A percentile compares a stretch with the other conserved stretches of the same genome.
These are phyloP conservation scores for Ornithorhynchus anatinus DNA, from an alignment of 2,113 vertebrate species.

Conservation along the genomic window DNA sequence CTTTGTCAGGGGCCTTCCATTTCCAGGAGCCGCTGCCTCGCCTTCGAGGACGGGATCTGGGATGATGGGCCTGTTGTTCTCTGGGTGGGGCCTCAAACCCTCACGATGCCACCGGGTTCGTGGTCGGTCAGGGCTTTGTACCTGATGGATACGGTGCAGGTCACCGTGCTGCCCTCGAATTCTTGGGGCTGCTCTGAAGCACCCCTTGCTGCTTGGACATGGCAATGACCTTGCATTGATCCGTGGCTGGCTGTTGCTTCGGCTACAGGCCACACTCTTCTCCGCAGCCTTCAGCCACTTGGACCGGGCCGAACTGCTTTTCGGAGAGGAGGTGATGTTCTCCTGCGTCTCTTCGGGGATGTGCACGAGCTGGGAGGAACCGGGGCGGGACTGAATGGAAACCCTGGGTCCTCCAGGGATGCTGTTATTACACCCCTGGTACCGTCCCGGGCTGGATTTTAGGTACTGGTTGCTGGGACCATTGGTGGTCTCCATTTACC, in stretches of 20 bases:
- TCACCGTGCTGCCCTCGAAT: conserved; percentile 81
- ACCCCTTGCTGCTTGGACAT: conserved; percentile 98
- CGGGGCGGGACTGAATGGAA: conserved; percentile 90
- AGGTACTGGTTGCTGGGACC: conserved; percentile 80
- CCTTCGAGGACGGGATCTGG: conserved; percentile 88
- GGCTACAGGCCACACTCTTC: conserved; percentile 81
- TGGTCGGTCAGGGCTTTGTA: conserved; percentile 86
- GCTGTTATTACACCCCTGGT: conserved; percentile 86
- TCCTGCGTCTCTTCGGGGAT: conserved; percentile 97
- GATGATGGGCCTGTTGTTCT: conserved; percentile 85
- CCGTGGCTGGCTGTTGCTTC: conserved; percentile 86
- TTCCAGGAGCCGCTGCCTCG: conserved; percentile 94
- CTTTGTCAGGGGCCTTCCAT: conserved; percentile 91
- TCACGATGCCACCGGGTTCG: conserved; percentile 86
- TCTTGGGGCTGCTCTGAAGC: conserved; percentile 89
- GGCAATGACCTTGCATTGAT: conserved; percentile 97
- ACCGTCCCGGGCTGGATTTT: conserved; percentile 83
- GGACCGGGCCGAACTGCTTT: conserved; percentile 79
- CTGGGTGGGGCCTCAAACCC: conserved; percentile 94
- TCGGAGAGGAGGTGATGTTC: conserved; percentile 79
- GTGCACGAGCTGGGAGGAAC: conserved; percentile 94
- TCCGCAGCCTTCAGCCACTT: conserved; percentile 94
- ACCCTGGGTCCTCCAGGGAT: conserved; percentile 88
- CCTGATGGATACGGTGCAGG: conserved; percentile 83
- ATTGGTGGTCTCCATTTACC: conserved; percentile 86